Conservation (phyloP, 2,113 vertebrate genomes). For the Hippocampus zosterae region DNA sequence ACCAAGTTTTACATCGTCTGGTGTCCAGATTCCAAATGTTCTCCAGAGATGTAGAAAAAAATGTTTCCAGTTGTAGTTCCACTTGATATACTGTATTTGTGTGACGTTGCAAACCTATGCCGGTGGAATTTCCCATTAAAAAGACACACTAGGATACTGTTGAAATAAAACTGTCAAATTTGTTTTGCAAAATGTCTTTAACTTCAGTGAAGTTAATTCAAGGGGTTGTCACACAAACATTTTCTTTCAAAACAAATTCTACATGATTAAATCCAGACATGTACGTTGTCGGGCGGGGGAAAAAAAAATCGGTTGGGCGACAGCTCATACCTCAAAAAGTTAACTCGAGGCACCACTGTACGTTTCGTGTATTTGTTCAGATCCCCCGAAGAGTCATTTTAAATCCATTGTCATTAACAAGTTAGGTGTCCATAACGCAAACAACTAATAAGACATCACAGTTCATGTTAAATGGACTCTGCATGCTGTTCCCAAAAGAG, state of each 20-base stretch:
- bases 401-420: conserved; percentile 2
- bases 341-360: no score
- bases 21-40: not conserved
- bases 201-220: not conserved
- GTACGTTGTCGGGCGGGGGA: not conserved
- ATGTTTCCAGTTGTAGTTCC: not conserved
- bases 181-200: not conserved
- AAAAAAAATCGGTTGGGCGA: no score
- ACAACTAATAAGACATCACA: not conserved
- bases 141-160: conserved; percentile 18
- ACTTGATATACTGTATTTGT: not conserved
- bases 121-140: conserved; percentile 15
- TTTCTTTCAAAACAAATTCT: not conserved
- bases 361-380: not conserved
- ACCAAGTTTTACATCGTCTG: not conserved
- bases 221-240: not conserved
- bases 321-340: no score
- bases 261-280: not conserved
- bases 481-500: not conserved
- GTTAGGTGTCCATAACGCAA: conserved; percentile 1
- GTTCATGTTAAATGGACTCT: not conserved
- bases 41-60: not conserved
- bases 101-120: not conserved
- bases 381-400: conserved; percentile 21
- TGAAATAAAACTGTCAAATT: not conserved